phyloP scores from a whole-genome alignment of 2,888 invertebrate species.

The Portevinia maculata region DNA sequence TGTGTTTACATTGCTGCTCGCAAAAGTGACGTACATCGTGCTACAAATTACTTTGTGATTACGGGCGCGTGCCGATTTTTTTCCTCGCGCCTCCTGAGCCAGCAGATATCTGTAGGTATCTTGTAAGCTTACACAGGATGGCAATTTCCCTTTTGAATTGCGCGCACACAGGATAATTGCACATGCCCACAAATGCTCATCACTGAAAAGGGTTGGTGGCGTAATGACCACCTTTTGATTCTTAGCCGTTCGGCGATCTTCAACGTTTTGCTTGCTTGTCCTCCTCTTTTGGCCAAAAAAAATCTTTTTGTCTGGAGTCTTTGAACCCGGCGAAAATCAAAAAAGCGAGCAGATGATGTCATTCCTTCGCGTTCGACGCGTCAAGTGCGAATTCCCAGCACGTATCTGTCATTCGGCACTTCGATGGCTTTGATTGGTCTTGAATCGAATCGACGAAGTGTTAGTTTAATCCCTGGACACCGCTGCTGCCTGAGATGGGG shows the following conservation, averaged over 20 bases:
- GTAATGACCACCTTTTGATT: slow-evolving; percentile 72
- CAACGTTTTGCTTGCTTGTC: slow-evolving; percentile 15
- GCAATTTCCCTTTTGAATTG: slow-evolving; percentile 67
- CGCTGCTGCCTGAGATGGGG: slow-evolving; percentile 2
- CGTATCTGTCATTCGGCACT: slow-evolving; percentile 60
- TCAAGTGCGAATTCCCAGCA: slow-evolving; percentile 58
- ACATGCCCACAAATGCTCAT: slow-evolving; percentile 54
- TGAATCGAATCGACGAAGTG: slow-evolving; percentile 32
- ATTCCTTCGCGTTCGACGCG: slow-evolving; percentile 9
- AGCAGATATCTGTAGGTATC: background rate
- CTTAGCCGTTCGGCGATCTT: slow-evolving; percentile 36
- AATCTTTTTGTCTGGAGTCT: slow-evolving; percentile 39
- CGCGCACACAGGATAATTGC: slow-evolving; percentile 65
- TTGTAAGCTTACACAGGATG: slow-evolving; percentile 62
- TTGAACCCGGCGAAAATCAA: slow-evolving; percentile 31
- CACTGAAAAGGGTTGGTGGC: slow-evolving; percentile 57
- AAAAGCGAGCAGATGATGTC: slow-evolving; percentile 67
- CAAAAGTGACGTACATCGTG: slow-evolving; percentile 70
- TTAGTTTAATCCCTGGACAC: slow-evolving; percentile 42
- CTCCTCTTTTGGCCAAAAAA: slow-evolving; percentile 48
- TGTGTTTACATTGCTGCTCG: slow-evolving; percentile 70
- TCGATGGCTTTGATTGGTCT: slow-evolving; percentile 48
- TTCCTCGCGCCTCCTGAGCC: background rate
- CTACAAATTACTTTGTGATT: slow-evolving; percentile 74
- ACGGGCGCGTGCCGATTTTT: slow-evolving; percentile 63